A percentile compares a stretch with the other conserved stretches of the same genome.
phyloP scores from a whole-genome alignment of 92 coral and sea anemone genomes.

The Umimayanthus kanabou region DNA sequence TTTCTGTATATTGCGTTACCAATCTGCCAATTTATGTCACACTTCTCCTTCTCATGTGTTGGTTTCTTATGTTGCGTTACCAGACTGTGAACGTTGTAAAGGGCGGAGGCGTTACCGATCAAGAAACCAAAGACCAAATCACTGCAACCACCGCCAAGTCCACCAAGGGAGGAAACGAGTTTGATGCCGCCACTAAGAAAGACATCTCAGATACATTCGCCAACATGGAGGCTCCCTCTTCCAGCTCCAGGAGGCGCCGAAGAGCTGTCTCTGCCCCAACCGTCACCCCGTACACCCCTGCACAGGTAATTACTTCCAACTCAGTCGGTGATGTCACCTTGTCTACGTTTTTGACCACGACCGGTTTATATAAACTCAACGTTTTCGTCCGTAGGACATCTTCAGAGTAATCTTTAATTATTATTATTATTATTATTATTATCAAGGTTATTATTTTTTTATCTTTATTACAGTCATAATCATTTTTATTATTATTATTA shows the following conservation, averaged over 20 bases:
- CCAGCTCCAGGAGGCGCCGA: constrained; percentile 35
- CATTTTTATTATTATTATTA: no score
- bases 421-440: no score
- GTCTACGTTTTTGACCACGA: no score
- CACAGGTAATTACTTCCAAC: neutral
- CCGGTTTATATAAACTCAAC: no score
- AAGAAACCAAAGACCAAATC: constrained; percentile 42
- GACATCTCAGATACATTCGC: constrained; percentile 22
- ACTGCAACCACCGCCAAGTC: constrained; percentile 38
- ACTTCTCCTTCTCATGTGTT: no score
- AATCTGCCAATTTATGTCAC: neutral
- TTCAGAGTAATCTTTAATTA: no score
- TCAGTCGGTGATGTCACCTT: no score
- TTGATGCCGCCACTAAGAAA: constrained; percentile 34
- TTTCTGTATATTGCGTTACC: neutral
- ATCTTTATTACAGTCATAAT: no score
- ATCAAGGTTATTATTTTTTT: no score
- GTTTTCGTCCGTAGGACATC: no score
- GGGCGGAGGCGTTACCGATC: constrained; percentile 52
- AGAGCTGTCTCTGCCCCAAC: constrained; percentile 44
- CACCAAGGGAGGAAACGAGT: constrained; percentile 52
- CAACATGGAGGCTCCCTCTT: constrained; percentile 16
- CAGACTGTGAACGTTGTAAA: constrained; percentile 46
- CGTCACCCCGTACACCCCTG: constrained; percentile 32
- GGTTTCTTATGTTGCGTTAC: neutral